Evolutionary conservation across 2,888 invertebrate species (phyloP), one percentile per base, ranked within the genome.

Genomic region (Platerodrilus igneus): DNA sequence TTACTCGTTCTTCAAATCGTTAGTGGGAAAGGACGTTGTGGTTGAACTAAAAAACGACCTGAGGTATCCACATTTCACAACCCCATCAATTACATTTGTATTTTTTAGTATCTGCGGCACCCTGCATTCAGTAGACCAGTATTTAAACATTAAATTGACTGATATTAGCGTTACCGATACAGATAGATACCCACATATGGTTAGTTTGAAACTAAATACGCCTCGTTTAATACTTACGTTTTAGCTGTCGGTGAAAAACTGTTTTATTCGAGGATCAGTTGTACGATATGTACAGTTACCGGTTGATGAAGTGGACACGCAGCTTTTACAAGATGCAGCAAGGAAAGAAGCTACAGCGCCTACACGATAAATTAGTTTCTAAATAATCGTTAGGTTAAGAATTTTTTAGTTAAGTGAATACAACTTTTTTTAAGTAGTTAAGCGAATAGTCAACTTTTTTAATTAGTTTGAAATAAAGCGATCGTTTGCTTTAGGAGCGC

Each of bases 31-130:
- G 70, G 97, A 97, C 64, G 95, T 97, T 0, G 94, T 99, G 0
- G 96, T 99, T 1, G 99, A 99, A 68, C 73, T 99, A 27, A 99
- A 99, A 72, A 99, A 99, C 72, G 97, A 99, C 69, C 78, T 99
- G 25, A 87, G 90, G 91, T 91, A 68, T 31, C 37, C 34, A 15
- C 23, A 25, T 41, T 19, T 30, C 28, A 22, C 35, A 47, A 22
- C 10, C 37, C 13, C 8, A 9, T 9, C 3, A 15, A 10, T 33
- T 19, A 34, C n/a, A 30, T 33, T 27, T 13, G n/a, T n/a, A n/a
- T n/a, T n/a, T 36, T 33, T 50, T 45, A 97, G 97, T 66, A 97
- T 99, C 62, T 94, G 95, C 66, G 99, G 99, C 3, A 99, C 97
- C 0, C 71, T 99, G 35, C 97, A 99, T 72, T 97, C 97, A 0